Conservation (phyloP, 1,140 invertebrate species). For the Spodoptera litura region DNA sequence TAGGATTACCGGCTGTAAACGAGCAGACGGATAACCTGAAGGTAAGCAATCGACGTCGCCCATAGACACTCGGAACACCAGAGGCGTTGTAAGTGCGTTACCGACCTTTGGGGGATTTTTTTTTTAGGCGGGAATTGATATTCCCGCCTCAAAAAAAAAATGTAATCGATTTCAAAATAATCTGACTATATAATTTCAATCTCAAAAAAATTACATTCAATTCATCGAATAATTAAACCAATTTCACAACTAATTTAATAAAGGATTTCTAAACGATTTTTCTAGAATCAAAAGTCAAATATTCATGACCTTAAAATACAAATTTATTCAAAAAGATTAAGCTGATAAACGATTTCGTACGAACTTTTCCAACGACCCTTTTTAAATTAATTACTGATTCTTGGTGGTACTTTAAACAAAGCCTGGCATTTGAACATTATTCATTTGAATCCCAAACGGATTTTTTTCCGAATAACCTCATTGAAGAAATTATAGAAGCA, state of each 20-base stretch:
- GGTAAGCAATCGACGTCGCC: no score
- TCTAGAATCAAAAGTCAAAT: conserved; percentile 1
- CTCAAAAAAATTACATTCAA: no score
- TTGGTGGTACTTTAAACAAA: conserved; percentile 5
- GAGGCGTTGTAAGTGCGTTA: no score
- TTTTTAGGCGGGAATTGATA: no score
- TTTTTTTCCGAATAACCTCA: conserved; percentile 2
- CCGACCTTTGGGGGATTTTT: no score
- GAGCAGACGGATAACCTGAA: no score
- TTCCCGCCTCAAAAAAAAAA: no score
- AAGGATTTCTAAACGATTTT: neutral
- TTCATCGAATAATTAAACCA: no score
- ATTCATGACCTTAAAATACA: conserved; percentile 5
- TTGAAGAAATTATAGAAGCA: neutral
- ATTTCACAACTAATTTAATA: neutral
- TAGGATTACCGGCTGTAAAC: no score
- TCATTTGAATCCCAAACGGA: neutral
- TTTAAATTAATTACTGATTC: conserved; percentile 27
- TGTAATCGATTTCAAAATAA: neutral
- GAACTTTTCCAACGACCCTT: conserved; percentile 4
- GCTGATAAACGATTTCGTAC: neutral
- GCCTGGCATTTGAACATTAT: neutral
- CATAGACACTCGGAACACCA: no score
- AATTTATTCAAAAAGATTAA: neutral
- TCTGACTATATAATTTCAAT: no score